These are phyloP conservation scores for Himalopsyche phryganea DNA, from an alignment of 1,140 invertebrate species.

Conservation along the genomic window DNA sequence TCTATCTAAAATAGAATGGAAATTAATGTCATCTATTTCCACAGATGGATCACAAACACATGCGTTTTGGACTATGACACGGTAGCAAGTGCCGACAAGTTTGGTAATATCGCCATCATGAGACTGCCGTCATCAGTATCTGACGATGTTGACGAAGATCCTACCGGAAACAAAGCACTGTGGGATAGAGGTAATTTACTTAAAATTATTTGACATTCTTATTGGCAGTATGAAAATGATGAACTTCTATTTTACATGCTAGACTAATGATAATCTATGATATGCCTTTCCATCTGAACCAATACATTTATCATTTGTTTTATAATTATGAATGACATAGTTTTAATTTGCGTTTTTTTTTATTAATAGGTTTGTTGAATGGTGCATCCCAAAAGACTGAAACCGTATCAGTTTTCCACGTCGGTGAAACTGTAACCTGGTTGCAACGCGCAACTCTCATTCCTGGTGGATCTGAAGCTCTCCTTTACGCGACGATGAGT, in stretches of 20 bases:
- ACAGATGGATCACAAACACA: conserved; percentile 87
- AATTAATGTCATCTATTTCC: conserved; percentile 1
- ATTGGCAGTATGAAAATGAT: conserved; percentile 17
- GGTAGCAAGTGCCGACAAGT: conserved; percentile 94
- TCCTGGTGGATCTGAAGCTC: conserved; percentile 92
- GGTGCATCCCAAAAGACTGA: conserved; percentile 98
- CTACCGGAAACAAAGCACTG: conserved; percentile 95
- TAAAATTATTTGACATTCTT: background rate
- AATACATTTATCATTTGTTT: conserved; percentile 14
- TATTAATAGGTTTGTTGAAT: conserved; percentile 73
- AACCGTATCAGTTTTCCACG: conserved; percentile 86
- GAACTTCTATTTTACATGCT: conserved; percentile 45
- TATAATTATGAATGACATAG: too few relatives aligned
- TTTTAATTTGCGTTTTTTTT: conserved; percentile 9
- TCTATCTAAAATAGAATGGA: too few relatives aligned
- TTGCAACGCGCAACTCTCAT: conserved; percentile 94
- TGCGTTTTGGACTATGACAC: conserved; percentile 96
- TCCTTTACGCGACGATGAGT: conserved; percentile 94
- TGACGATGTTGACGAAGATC: conserved; percentile 99
- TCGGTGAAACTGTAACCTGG: conserved; percentile 92
- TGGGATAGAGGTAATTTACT: conserved; percentile 83
- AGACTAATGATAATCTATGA: conserved; percentile 52
- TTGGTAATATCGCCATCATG: conserved; percentile 94
- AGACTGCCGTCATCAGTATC: conserved; percentile 85
- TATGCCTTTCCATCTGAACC: conserved; percentile 34